phyloP scores from a whole-genome alignment of 2,888 invertebrate species.

The Drosophila pseudotalamancana region DNA sequence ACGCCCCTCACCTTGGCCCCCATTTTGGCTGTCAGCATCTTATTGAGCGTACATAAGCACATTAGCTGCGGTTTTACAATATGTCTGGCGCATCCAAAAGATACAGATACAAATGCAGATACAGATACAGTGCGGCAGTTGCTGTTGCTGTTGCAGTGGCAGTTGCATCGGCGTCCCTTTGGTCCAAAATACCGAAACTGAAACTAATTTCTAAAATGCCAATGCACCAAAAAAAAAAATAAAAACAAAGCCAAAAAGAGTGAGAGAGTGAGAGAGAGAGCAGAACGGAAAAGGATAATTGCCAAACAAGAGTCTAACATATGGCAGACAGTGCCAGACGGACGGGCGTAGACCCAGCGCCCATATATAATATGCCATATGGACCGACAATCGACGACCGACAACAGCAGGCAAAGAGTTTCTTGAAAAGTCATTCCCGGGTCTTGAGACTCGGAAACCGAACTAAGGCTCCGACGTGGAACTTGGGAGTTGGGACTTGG shows the following conservation, averaged over 20 bases:
- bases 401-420: conserved; percentile 62
- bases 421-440: conserved; percentile 39
- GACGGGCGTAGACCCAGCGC: conserved; percentile 22
- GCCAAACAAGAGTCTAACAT: conserved; percentile 71
- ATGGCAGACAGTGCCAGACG: conserved; percentile 56
- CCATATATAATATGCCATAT: conserved; percentile 30
- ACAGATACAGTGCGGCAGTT: conserved; percentile 10
- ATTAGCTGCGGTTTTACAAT: conserved; percentile 76
- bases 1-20: conserved; percentile 62
- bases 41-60: conserved; percentile 74
- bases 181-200: conserved; percentile 62
- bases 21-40: conserved; percentile 67
- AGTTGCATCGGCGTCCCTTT: conserved; percentile 60
- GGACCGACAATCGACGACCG: conserved; percentile 21
- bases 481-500: not conserved
- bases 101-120: conserved; percentile 16
- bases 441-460: conserved; percentile 5
- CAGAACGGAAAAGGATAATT: conserved; percentile 71
- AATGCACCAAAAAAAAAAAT: not conserved
- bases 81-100: conserved; percentile 41
- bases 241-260: not conserved
- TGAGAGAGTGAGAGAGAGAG: conserved; percentile 5
- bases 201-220: conserved; percentile 68
- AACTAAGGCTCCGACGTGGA: conserved; percentile 4
- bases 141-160: too few relatives aligned